Evolutionary conservation across 2,888 invertebrate species (phyloP), one percentile per base, ranked within the genome.

Genomic region (Branchellion lobata): DNA sequence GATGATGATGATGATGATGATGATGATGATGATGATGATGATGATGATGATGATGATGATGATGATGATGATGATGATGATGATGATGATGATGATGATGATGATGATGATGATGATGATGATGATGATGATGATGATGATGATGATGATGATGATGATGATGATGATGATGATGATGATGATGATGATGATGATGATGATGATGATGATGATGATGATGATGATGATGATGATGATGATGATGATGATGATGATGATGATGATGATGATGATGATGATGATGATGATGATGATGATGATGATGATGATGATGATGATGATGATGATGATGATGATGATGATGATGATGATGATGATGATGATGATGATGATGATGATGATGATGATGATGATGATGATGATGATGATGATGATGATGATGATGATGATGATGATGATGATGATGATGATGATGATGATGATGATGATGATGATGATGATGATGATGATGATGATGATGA

Each of bases 351-450:
- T 72, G 72, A 5, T 33, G 47, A 27, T 74, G 74, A 27, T 24
- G 74, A 68, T 27, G 27, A 68, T 68, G 68, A 68, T 68, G 68
- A 68, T 68, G 68, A 68, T 27, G 68, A 68, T 68, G 68, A 68
- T 68, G 68, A 68, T 68, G 68, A 68, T 27, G 27, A 68, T 68
- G 68, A 68, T 68, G 68, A 68, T 68, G 68, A 68, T 68, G 68
- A 68, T 68, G 68, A 68, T 68, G 68, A 68, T 68, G 68, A 68
- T 68, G 68, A 68, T 68, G 68, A 68, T 68, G 68, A 68, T 68
- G 68, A 68, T 68, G 53, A 51, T 51, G 53, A 51, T 51, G 53
- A 51, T 51, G 53, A 51, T 51, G 53, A 24, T 29, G 69, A 21
- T 24, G 65, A 29, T 33, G 69, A 69, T 14, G 71, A 1, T 31